Evolutionary conservation across 2,113 vertebrate genomes (phyloP), one percentile per base, ranked within the genome.

Genomic region (Scytalopus superciliaris): DNA sequence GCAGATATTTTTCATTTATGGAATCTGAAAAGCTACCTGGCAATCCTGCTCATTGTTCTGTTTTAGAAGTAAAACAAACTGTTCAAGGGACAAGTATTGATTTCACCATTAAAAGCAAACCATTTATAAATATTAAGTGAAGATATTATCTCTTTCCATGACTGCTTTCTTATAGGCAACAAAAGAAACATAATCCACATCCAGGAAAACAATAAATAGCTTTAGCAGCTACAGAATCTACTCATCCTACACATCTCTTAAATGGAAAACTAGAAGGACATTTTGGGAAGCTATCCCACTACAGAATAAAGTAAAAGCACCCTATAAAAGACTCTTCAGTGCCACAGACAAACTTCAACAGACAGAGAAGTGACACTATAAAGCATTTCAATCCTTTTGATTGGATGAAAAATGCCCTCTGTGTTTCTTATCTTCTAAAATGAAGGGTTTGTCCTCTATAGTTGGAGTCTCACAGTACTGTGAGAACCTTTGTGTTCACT

Each of bases 111-210:
- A 94, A 91, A 80, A 62, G 33, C 96, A 95, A 95, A 82, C 64
- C 62, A 84, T 93, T 97, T 78, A 90, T 96, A 97, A 87, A 63
- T 87, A 95, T 82, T 75, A 93, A 93, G 56, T n/a, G 35, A 84
- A 89, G 70, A 86, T 84, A 93, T 62, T 89, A 75, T 49, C 57
- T n/a, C 42, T 80, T 82, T 95, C 90, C 59, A 40, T 72, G 69
- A 56, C 64, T 78, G 25, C 44, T 77, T 84, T 81, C 64, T 91
- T 78, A 19, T 12, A 86, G 68, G 55, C 59, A 89, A 72, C 52
- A 79, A 90, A 95, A 50, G 40, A 64, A 79, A 86, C 25, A 50
- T 66, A 88, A 89, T 73, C 52, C 35, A 75, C n/a, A 66, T 67
- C 14, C 57, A 70, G 45, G 47, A 75, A 83, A 95, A 94, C 25